A percentile compares a stretch with the other conserved stretches of the same genome.
Evolutionary conservation across 2,113 vertebrate genomes (phyloP).

Genomic region (Clarias gariepinus): DNA sequence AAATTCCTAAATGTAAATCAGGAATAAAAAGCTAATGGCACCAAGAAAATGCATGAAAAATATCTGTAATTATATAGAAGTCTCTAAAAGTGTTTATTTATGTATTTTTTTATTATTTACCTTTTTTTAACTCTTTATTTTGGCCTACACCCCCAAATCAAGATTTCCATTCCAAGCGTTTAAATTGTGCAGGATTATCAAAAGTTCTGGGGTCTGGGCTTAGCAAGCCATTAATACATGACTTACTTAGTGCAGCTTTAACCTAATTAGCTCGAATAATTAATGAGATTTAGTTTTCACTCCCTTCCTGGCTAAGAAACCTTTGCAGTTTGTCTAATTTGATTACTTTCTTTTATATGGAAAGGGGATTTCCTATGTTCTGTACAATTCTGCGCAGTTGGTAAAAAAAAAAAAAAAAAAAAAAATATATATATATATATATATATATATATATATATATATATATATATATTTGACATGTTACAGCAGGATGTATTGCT

Average conservation of each 20-base stretch:
- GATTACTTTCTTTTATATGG: conserved; percentile 13
- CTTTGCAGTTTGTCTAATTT: conserved; percentile 18
- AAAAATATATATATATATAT: too few species aligned
- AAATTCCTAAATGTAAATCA: too few species aligned
- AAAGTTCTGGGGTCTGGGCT: neutral
- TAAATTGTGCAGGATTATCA: neutral
- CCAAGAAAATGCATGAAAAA: neutral
- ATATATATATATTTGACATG: neutral
- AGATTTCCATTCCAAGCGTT: neutral
- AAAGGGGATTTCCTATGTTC: conserved; percentile 28
- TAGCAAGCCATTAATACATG: conserved; percentile 16
- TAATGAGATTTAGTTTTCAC: conserved; percentile 18
- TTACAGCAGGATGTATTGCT: neutral
- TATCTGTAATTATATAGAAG: neutral
- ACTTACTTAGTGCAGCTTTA: conserved; percentile 35
- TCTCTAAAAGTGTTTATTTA: neutral
- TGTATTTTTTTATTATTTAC: too few species aligned
- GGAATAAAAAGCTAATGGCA: neutral
- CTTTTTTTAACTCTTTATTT: neutral
- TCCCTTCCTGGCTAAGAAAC: conserved; percentile 30
- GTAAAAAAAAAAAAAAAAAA: neutral
- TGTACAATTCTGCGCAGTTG: neutral
- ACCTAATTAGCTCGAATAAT: conserved; percentile 30
- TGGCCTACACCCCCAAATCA: neutral
- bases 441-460: too few species aligned